A percentile compares a stretch with the other conserved stretches of the same genome.
These are phyloP conservation scores for Plebejus melissa DNA, from an alignment of 2,888 invertebrate species.

Conservation along the genomic window DNA sequence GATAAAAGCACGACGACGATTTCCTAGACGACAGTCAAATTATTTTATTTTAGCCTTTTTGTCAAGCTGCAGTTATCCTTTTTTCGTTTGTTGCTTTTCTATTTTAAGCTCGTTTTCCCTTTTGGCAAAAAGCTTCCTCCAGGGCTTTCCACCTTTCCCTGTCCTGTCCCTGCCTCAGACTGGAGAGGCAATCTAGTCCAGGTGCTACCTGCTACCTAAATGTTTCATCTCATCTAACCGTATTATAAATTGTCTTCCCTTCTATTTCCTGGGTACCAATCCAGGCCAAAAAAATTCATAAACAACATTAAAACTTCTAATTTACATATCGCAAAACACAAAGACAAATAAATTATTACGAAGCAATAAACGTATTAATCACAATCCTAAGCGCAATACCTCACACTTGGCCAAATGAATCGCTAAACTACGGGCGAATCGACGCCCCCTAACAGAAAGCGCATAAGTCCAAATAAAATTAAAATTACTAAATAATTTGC, in stretches of 20 bases:
- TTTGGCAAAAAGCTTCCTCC: too few species aligned
- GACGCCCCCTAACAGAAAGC: constrained; percentile 45
- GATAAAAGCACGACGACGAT: not conserved
- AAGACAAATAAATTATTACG: constrained; percentile 35
- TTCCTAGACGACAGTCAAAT: not conserved
- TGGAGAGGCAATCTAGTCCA: too few species aligned
- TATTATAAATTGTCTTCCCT: too few species aligned
- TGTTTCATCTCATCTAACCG: too few species aligned
- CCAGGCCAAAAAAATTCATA: not conserved
- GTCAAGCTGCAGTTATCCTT: too few species aligned
- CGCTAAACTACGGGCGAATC: constrained; percentile 44
- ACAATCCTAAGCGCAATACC: constrained; percentile 45
- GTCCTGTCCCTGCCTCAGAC: too few species aligned
- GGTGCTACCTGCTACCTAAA: too few species aligned
- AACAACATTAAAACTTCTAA: not conserved
- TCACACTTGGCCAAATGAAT: constrained; percentile 51
- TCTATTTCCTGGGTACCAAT: too few species aligned
- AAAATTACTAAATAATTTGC: constrained; percentile 76
- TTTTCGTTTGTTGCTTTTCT: too few species aligned
- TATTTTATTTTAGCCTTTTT: too few species aligned
- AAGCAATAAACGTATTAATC: constrained; percentile 44
- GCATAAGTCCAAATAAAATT: constrained; percentile 70
- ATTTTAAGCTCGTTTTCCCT: too few species aligned
- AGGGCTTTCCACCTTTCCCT: too few species aligned
- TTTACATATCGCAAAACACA: constrained; percentile 26